Base-by-base conservation (phyloP, 2,888 invertebrate genomes). In the Dinocampus coccinellae region DNA sequence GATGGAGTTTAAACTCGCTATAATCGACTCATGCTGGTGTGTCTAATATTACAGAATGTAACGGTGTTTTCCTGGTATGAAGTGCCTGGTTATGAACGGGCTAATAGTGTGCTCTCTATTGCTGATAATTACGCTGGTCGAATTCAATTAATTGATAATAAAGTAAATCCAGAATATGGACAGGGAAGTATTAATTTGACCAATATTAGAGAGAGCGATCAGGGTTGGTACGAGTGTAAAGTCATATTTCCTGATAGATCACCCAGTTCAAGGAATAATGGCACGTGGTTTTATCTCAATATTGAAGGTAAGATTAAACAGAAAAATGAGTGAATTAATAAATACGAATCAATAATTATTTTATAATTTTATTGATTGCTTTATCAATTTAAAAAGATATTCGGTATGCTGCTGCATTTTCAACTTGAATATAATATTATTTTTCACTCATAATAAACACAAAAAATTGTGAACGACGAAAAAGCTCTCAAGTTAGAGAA, bases 191-290 rank as follows among this genome's bases (percentile, higher is more conserved):
- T 96, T 80, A 96, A 97, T 89, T 90, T 97, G 77, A 95, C 94
- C 70, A 92, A 94, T 78, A 95, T 97, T 80, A 91, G 95, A 76
- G 96, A 96, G 88, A 92, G 94, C 64, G 97, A 97, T 88, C 93
- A 94, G 82, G 97, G 97, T 78, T 95, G 95, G 92, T 97, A 95
- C 89, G 95, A 96, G 89, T 97, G 97, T 89, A 92, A 92, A 84
- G 93, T 97, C 76, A 91, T 93, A 83, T 97, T 96, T 87, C 94
- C 97, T 74, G 96, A 96, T 88, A 92, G 96, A 81, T 92, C 94
- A 68, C 95, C 96, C n/a, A 93, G 93, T 77, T 91, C 93, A 33
- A 90, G 94, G 77, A 93, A 94, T 85, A 97, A 97, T 88, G 97
- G 97, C 77, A 96, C 97, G 26, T 95, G 94, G 93, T 95, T 94